These are phyloP conservation scores for Halichoerus grypus DNA, from an alignment of 2,113 vertebrate genomes.

Conservation along the genomic window DNA sequence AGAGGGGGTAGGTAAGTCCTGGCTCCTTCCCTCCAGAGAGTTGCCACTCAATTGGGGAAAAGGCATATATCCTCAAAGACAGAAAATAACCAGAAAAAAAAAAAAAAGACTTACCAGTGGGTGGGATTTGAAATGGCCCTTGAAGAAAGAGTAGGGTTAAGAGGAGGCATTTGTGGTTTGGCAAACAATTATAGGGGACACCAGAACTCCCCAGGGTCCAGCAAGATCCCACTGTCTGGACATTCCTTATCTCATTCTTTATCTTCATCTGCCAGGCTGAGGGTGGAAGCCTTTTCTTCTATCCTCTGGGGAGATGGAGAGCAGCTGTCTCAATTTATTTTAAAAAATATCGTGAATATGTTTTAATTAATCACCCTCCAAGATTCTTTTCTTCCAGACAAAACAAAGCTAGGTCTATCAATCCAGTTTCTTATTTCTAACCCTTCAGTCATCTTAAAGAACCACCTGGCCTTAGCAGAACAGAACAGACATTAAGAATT, in stretches of 20 bases:
- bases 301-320: neutral
- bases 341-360: neutral
- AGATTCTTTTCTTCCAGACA: neutral
- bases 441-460: neutral
- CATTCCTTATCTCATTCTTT: neutral
- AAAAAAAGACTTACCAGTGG: neutral
- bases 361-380: neutral
- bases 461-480: neutral
- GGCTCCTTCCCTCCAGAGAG: neutral
- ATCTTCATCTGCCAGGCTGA: neutral
- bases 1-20: neutral
- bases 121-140: neutral
- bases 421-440: neutral
- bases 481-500: neutral
- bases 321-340: conserved; percentile 45
- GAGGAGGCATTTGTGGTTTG: neutral
- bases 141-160: neutral
- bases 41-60: neutral
- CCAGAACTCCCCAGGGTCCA: neutral
- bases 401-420: neutral
- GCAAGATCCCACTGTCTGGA: neutral
- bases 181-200: neutral
- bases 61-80: neutral
- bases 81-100: neutral
- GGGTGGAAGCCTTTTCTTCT: neutral